A percentile compares a stretch with the other conserved stretches of the same genome.
These are phyloP conservation scores for Pangasius krempfi DNA, from an alignment of 2,797 vertebrate genomes.

Conservation along the genomic window DNA sequence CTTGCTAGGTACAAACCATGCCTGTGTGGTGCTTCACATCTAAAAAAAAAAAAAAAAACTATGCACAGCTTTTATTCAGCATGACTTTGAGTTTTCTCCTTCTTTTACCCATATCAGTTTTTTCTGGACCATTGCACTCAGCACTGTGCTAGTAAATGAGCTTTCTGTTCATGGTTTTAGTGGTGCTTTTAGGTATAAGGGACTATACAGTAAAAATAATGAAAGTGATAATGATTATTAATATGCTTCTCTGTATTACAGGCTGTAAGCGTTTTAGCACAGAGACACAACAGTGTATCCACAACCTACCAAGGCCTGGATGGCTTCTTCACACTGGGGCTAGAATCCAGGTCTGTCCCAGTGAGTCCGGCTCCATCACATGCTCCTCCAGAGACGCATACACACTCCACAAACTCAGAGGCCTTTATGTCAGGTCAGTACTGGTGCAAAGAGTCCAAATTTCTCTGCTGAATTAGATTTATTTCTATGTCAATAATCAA, in stretches of 20 bases:
- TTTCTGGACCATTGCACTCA: background rate
- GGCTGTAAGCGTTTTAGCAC: conserved; percentile 60
- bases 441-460: background rate
- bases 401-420: conserved; percentile 38
- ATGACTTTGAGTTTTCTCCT: background rate
- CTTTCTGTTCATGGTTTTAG: background rate
- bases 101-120: background rate
- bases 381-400: conserved; percentile 31
- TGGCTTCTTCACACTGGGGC: conserved; percentile 61
- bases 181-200: background rate
- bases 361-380: conserved; percentile 46
- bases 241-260: conserved; percentile 44
- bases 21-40: background rate
- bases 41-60: no score
- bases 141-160: background rate
- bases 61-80: background rate
- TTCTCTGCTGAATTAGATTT: background rate
- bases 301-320: conserved; percentile 61
- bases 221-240: background rate
- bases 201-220: background rate
- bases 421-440: conserved; percentile 29
- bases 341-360: conserved; percentile 53
- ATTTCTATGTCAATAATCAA: background rate
- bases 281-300: conserved; percentile 56
- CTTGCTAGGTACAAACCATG: background rate